These are phyloP conservation scores for Aromia moschata DNA, from an alignment of 2,888 invertebrate genomes.

Conservation along the genomic window DNA sequence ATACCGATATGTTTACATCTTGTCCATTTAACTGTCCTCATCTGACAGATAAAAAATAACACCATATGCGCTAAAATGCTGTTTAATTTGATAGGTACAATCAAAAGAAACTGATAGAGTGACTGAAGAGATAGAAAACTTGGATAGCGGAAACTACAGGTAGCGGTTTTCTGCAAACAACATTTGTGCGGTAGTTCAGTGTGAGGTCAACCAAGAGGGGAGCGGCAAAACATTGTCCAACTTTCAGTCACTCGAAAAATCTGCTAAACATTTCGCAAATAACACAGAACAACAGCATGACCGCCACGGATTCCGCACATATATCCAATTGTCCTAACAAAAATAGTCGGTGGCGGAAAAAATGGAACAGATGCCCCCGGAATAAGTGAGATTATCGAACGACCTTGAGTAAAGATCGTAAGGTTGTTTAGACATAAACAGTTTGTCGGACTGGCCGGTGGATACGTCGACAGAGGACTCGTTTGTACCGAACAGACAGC, in stretches of 20 bases:
- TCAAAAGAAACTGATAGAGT: too few species aligned
- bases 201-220: slow-evolving; percentile 48
- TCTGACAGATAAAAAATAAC: slow-evolving; percentile 13
- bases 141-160: slow-evolving; percentile 50
- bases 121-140: slow-evolving; percentile 5
- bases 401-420: slow-evolving; percentile 47
- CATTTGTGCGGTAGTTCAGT: slow-evolving; percentile 47
- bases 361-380: slow-evolving; percentile 29
- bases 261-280: slow-evolving; percentile 56
- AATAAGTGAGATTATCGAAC: slow-evolving; percentile 43
- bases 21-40: slow-evolving; percentile 6
- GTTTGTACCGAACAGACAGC: slow-evolving; percentile 22
- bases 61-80: slow-evolving; percentile 11
- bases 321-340: slow-evolving; percentile 15
- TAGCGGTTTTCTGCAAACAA: slow-evolving; percentile 53
- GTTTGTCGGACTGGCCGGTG: slow-evolving; percentile 11
- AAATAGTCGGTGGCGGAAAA: slow-evolving; percentile 27
- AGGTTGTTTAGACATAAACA: slow-evolving; percentile 45
- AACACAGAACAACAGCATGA: slow-evolving; percentile 44
- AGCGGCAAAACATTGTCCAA: slow-evolving; percentile 52
- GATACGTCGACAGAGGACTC: slow-evolving; percentile 21
- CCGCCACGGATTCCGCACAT: slow-evolving; percentile 26
- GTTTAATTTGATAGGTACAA: neutral
- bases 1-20: slow-evolving; percentile 9
- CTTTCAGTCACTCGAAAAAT: slow-evolving; percentile 59